A percentile compares a stretch with the other conserved stretches of the same genome.
Evolutionary conservation across 1,140 invertebrate genomes (phyloP).

Genomic region (Saxidomus purpurata): DNA sequence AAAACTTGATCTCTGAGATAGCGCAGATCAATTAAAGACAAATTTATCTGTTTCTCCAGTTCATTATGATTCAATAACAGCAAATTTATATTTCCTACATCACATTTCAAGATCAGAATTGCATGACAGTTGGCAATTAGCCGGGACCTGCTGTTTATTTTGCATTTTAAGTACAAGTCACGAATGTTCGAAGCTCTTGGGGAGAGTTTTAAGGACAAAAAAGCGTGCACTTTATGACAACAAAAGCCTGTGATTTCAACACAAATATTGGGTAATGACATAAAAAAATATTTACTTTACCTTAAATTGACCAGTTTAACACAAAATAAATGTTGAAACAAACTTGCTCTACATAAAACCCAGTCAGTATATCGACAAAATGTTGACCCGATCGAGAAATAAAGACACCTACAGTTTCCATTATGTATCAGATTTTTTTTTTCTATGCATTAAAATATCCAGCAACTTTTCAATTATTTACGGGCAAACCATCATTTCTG

Average conservation of each 20-base stretch:
- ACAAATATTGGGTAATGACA: not conserved
- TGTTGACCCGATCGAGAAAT: too few relatives aligned
- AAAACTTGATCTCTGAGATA: not conserved
- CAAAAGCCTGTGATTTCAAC: not conserved
- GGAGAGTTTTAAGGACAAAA: not conserved
- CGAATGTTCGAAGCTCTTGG: not conserved
- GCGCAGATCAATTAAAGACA: constrained; percentile 19
- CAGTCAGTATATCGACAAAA: too few relatives aligned
- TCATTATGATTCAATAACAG: not conserved
- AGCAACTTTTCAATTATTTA: too few relatives aligned
- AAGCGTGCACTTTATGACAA: not conserved
- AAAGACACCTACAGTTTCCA: too few relatives aligned
- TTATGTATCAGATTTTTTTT: too few relatives aligned
- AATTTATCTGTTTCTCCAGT: not conserved
- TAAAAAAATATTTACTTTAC: too few relatives aligned
- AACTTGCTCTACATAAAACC: too few relatives aligned
- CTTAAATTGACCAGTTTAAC: not conserved
- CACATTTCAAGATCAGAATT: not conserved
- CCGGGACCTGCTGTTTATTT: not conserved
- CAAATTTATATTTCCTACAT: not conserved
- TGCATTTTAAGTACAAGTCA: not conserved
- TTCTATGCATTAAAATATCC: too few relatives aligned
- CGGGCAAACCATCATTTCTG: too few relatives aligned
- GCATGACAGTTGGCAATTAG: not conserved
- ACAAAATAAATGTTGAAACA: too few relatives aligned